Evolutionary conservation across 1,140 invertebrate genomes (phyloP).

Genomic region (Polyergus mexicanus): DNA sequence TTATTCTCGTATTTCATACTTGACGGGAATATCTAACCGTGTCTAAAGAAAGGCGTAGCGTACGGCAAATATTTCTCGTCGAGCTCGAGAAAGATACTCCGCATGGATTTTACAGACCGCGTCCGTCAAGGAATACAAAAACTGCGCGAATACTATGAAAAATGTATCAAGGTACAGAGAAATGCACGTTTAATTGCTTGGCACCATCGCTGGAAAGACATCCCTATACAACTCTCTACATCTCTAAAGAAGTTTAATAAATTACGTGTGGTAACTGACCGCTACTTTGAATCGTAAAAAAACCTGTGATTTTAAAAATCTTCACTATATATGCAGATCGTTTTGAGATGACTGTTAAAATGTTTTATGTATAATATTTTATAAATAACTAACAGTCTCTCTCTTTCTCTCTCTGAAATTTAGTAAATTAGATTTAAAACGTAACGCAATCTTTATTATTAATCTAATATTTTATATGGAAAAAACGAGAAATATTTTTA

Average conservation of each 20-base stretch:
- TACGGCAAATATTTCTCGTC: conserved; percentile 57
- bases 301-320: not conserved
- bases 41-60: conserved; percentile 53
- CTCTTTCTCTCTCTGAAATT: too few relatives aligned
- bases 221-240: not conserved
- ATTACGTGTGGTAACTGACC: not conserved
- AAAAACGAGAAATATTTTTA: not conserved
- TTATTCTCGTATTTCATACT: conserved; percentile 56
- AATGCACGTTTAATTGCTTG: conserved; percentile 27
- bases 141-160: conserved; percentile 30
- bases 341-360: not conserved
- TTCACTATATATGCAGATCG: not conserved
- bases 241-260: conserved; percentile 27
- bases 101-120: conserved; percentile 51
- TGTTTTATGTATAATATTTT: not conserved
- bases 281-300: conserved; percentile 31
- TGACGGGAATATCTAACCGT: conserved; percentile 58
- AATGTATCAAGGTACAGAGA: not conserved
- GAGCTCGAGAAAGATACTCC: conserved; percentile 15
- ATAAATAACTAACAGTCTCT: not conserved
- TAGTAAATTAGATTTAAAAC: not conserved
- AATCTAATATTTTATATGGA: not conserved
- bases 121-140: conserved; percentile 38
- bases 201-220: not conserved
- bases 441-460: not conserved